Percentiles rank a stretch among this genome's conserved stretches.
Conservation (phyloP, 2,797 vertebrate genomes). For the Geotrypetes seraphini region DNA sequence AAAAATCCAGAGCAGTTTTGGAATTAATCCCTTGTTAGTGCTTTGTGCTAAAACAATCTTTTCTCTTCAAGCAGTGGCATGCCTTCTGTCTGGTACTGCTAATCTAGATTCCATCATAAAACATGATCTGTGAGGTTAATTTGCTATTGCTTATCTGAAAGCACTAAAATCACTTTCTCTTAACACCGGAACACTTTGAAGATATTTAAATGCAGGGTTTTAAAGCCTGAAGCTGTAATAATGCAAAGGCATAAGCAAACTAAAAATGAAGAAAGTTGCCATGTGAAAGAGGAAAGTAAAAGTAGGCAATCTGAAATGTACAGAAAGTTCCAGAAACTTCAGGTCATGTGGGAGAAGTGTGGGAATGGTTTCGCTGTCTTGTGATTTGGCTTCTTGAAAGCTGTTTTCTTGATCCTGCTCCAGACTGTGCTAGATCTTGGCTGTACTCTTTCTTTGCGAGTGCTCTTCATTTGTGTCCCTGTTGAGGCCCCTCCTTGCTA, state of each 20-base stretch:
- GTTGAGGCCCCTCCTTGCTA: too few relatives aligned
- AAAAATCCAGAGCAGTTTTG: neutral
- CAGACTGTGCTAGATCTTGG: too few relatives aligned
- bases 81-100: slow-evolving; percentile 15
- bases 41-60: slow-evolving; percentile 3
- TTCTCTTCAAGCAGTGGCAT: neutral
- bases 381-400: too few relatives aligned
- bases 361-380: too few relatives aligned
- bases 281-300: slow-evolving; percentile 41
- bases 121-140: slow-evolving; percentile 42
- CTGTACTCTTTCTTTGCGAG: too few relatives aligned
- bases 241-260: slow-evolving; percentile 46
- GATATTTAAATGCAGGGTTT: slow-evolving; percentile 50
- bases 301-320: too few relatives aligned
- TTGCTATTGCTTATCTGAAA: slow-evolving; percentile 44
- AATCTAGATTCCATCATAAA: slow-evolving; percentile 43
- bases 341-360: too few relatives aligned
- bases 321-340: too few relatives aligned
- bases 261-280: slow-evolving; percentile 46
- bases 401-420: too few relatives aligned
- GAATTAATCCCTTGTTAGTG: neutral
- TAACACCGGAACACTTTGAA: slow-evolving; percentile 56
- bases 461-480: too few relatives aligned
- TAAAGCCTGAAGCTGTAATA: slow-evolving; percentile 41
- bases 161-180: slow-evolving; percentile 46